Base-by-base conservation (phyloP, 2,888 invertebrate species). In the Tricholauxania praeusta region DNA sequence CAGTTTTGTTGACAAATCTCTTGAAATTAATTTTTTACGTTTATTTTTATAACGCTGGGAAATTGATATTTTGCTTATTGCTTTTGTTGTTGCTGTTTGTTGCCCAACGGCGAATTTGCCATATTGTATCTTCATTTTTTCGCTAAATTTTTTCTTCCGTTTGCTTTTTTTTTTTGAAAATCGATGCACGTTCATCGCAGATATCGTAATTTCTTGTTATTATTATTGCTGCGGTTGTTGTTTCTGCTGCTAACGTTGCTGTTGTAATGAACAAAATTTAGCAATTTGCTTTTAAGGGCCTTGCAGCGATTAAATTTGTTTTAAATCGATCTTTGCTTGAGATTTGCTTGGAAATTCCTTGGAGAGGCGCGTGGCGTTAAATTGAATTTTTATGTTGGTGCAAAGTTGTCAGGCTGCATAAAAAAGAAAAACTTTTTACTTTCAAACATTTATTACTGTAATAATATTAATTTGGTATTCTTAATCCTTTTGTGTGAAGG, bases 101-200 rank as follows among this genome's bases (percentile, higher is more conserved):
- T 69, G 68, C 57, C 48, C 53, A 12, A 19, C 71, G 48, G 62
- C 65, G 19, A 19, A 3, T 49, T 63, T 39, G 19, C 39, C 51
- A 14, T 32, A 53, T 64, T 51, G 49, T 53, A 59, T 47, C 14
- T 7, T 59, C 22, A 28, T 66, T 52, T 69, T 52, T 59, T 49
- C 19, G 55, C 48, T 2, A 52, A 32, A 12, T 57, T 59, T 63
- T 66, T 57, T 7, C 17, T 22, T 12, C 22, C n/a, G 15, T 32
- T 60, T 65, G 12, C 51, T 71, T 12, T 59, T 49, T 72, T 73
- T 75, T 73, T 64, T 74, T 73, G 70, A 72, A 77, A 82, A 81
- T 81, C 82, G 77, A 75, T 75, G 79, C 84, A 83, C 83, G 83
- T 84, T 82, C 80, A 82, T 82, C 80, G 80, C 17, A 76, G 80